Evolutionary conservation across 2,888 invertebrate species (phyloP).

Genomic region (Dasypolia templi): DNA sequence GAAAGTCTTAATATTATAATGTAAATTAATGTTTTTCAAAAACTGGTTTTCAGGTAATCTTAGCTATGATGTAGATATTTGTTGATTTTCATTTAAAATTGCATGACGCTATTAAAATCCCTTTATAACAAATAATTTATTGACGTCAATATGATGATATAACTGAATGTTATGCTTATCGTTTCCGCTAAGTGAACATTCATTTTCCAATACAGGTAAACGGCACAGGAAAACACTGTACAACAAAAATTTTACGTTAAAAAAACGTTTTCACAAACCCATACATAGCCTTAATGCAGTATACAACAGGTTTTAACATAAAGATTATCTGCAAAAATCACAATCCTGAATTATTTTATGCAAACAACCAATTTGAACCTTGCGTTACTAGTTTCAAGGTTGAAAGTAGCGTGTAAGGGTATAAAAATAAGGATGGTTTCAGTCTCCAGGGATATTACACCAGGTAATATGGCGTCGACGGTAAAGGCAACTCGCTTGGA

Average conservation of each 20-base stretch:
- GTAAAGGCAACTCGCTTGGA: constrained; percentile 62
- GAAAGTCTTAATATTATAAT: background rate
- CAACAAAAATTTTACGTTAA: constrained; percentile 46
- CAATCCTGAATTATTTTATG: constrained; percentile 39
- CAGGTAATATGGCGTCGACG: constrained; percentile 63
- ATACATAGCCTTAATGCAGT: constrained; percentile 61
- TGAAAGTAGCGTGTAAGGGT: constrained; percentile 13
- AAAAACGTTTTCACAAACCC: constrained; percentile 58
- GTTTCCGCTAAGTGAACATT: constrained; percentile 28
- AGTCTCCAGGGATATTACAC: constrained; percentile 63
- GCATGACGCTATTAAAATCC: background rate
- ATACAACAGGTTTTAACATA: constrained; percentile 68
- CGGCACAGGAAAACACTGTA: constrained; percentile 28
- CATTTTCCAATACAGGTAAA: constrained; percentile 25
- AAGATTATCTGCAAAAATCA: constrained; percentile 70
- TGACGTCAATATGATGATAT: background rate
- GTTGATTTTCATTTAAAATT: background rate
- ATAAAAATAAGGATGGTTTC: constrained; percentile 54
- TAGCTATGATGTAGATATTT: background rate
- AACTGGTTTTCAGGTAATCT: background rate
- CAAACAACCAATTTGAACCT: constrained; percentile 3
- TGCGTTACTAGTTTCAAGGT: constrained; percentile 5
- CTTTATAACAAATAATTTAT: constrained; percentile 25
- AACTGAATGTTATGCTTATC: constrained; percentile 22
- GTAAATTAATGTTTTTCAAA: too few relatives aligned